These are phyloP conservation scores for Brachynemurus nebulosus DNA, from an alignment of 2,888 invertebrate species.

Conservation along the genomic window DNA sequence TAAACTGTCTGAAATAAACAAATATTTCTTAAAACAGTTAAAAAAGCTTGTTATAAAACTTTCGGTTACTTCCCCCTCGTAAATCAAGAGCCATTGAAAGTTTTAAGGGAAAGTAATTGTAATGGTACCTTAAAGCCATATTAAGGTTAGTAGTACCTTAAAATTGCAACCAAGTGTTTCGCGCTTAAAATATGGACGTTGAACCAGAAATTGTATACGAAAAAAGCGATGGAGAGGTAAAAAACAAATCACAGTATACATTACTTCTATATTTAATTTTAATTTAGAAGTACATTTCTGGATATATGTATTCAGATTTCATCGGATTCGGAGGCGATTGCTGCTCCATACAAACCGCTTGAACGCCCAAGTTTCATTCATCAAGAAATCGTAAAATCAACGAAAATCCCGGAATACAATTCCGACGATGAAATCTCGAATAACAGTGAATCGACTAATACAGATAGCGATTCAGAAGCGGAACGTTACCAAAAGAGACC, in stretches of 20 bases:
- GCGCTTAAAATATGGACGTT: constrained; percentile 13
- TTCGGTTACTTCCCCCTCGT: no score
- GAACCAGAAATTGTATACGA: constrained; percentile 13
- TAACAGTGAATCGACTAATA: constrained; percentile 33
- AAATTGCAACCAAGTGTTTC: no score
- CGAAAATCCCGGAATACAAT: constrained; percentile 32
- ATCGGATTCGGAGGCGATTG: constrained; percentile 36
- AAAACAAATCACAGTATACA: no score
- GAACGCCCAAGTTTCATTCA: constrained; percentile 37
- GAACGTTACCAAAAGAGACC: constrained; percentile 38
- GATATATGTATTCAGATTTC: constrained; percentile 3
- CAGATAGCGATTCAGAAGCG: constrained; percentile 46
- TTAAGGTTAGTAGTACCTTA: no score
- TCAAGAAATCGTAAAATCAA: constrained; percentile 33
- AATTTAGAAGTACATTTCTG: background rate
- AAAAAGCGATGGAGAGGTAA: constrained; percentile 22
- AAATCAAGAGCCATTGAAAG: no score
- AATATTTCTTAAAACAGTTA: no score
- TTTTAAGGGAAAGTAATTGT: no score
- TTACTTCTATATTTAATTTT: background rate
- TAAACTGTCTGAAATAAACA: no score
- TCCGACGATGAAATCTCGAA: constrained; percentile 37
- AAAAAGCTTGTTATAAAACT: no score
- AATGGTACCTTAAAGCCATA: no score
- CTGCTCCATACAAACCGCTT: constrained; percentile 43